phyloP scores from a whole-genome alignment of 2,113 vertebrate genomes.

The Tychaedon coryphoeus region DNA sequence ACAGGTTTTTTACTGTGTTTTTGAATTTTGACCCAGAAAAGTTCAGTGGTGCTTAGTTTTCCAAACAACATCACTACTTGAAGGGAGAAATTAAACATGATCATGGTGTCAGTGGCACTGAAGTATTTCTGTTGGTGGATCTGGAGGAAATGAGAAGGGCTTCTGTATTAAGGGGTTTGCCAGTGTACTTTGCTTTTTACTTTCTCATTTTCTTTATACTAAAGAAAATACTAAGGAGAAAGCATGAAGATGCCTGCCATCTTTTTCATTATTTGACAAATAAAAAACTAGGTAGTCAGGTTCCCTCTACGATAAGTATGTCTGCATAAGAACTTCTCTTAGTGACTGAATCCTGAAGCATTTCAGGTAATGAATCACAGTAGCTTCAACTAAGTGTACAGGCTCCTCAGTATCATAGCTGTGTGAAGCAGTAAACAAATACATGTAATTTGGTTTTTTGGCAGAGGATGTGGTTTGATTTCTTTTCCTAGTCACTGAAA shows the following conservation, averaged over 20 bases:
- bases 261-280: background rate
- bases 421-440: background rate
- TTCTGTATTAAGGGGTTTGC: background rate
- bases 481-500: background rate
- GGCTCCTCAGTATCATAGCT: background rate
- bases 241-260: background rate
- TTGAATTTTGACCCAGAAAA: background rate
- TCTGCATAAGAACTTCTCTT: background rate
- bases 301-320: background rate
- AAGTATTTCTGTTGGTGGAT: background rate
- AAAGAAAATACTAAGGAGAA: background rate
- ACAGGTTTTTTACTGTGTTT: background rate
- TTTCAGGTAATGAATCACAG: background rate
- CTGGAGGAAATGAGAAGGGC: background rate
- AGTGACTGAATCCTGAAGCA: background rate
- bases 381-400: background rate
- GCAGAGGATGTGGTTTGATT: fast-evolving
- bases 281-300: background rate
- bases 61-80: background rate
- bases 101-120: background rate
- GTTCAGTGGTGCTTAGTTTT: background rate
- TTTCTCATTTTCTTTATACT: background rate
- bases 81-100: background rate
- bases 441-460: background rate
- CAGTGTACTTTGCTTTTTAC: background rate